Evolutionary conservation across 2,797 vertebrate genomes (phyloP), one percentile per base, ranked within the genome.

Genomic region (Oryzias dopingdopingensis): DNA sequence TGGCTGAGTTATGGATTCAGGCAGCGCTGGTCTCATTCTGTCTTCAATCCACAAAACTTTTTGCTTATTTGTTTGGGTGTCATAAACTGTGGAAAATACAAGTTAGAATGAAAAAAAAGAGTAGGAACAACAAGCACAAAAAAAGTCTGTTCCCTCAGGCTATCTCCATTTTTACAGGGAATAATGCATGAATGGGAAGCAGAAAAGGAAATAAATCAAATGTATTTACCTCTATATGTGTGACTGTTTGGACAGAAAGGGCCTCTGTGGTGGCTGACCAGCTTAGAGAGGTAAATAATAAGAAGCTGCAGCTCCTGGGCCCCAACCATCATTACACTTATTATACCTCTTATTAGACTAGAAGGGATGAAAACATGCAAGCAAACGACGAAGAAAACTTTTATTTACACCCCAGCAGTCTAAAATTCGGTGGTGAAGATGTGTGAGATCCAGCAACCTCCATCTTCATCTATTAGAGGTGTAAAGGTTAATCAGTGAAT

Each of bases 241-340:
- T 59, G 18, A 49, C 7, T 59, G 45, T 14, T 22, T 46, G 62
- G 52, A 74, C 42, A 70, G 74, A 37, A 82, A 65, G 52, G 37
- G 59, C 61, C 59, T 68, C 59, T 75, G 49, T 75, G 63, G 59
- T 57, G 62, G 67, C 68, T 14, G 59, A 32, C 65, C 71, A 67
- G 59, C 57, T 79, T 59, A 77, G 59, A 76, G 68, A 74, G 68
- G 70, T 76, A 74, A 83, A 80, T 84, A 85, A 86, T 77, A 80
- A 67, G 43, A 42, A 76, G 62, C 50, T 46, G 46, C 77, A 66
- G 61, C 59, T 72, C 74, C 82, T 57, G 47, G 74, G 74, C 71
- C 72, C 72, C 69, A 55, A 59, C 74, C 75, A 79, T 82, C 70
- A 84, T 82, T 84, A 81, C 44, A 42, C 50, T 76, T 71, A 85